Percentiles rank a stretch among this genome's conserved stretches.
phyloP scores from a whole-genome alignment of 2,797 vertebrate genomes.

The Hypotaenidia philippensis region DNA sequence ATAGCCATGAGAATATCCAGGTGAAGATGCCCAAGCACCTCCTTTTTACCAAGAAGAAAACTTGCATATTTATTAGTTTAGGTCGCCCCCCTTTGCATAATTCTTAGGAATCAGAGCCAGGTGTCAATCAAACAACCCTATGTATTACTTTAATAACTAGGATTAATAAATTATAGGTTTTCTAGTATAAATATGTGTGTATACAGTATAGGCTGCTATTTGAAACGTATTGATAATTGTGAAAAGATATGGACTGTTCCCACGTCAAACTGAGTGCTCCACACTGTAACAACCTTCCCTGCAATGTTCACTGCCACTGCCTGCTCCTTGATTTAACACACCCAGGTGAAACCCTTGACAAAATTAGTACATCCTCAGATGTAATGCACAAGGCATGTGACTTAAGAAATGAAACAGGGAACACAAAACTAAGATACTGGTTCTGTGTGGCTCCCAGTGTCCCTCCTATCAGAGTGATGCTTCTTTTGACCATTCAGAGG shows the following conservation, averaged over 20 bases:
- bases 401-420: background rate
- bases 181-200: background rate
- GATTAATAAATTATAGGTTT: conserved; percentile 66
- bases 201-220: conserved; percentile 27
- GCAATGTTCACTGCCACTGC: background rate
- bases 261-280: conserved; percentile 8
- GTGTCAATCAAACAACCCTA: conserved; percentile 26
- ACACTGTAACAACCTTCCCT: background rate
- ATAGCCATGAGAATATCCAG: background rate
- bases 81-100: background rate
- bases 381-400: background rate
- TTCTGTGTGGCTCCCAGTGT: background rate
- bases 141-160: conserved; percentile 46
- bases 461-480: background rate
- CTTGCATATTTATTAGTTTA: background rate
- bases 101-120: conserved; percentile 13
- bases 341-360: background rate
- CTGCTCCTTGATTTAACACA: background rate
- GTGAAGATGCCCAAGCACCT: background rate
- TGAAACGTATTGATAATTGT: conserved; percentile 3
- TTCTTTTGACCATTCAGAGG: background rate
- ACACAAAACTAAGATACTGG: background rate
- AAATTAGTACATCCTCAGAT: background rate
- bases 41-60: background rate
- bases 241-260: conserved; percentile 12